Percentiles rank a stretch among this genome's conserved stretches.
Conservation (phyloP, 1,140 invertebrate species). For the Cardiocondyla obscurior region DNA sequence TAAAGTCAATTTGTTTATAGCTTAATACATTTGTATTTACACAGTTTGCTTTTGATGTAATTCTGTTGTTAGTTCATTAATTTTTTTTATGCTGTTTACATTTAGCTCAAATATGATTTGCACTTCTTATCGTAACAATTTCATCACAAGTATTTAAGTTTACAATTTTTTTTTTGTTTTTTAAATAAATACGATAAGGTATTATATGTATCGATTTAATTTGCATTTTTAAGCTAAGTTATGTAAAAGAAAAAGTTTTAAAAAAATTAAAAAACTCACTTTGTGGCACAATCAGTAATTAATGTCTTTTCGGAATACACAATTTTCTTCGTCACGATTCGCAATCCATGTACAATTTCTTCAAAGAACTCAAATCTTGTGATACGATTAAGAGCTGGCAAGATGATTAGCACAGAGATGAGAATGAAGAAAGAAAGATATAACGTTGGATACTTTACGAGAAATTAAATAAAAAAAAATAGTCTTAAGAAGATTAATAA, state of each 20-base stretch:
- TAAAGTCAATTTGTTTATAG: constrained; percentile 1
- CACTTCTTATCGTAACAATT: constrained; percentile 15
- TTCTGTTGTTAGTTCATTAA: neutral
- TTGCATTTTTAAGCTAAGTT: constrained; percentile 11
- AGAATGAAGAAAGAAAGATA: constrained; percentile 8
- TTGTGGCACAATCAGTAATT: neutral
- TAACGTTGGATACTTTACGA: neutral
- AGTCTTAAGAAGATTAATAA: constrained; percentile 10
- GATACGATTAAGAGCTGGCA: neutral
- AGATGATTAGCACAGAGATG: neutral
- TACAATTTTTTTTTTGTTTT: too few species aligned
- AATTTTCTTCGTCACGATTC: constrained; percentile 2
- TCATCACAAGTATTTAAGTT: neutral
- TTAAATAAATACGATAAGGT: neutral
- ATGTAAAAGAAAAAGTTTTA: constrained; percentile 21
- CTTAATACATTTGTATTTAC: constrained; percentile 41
- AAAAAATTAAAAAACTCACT: constrained; percentile 9
- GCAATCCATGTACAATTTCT: neutral
- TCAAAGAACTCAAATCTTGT: neutral
- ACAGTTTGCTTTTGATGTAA: constrained; percentile 15
- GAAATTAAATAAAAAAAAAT: constrained; percentile 14
- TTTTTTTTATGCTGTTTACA: constrained; percentile 19
- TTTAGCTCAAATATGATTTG: neutral
- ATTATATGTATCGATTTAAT: neutral
- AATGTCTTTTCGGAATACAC: neutral